These are phyloP conservation scores for Drosophila greeni DNA, from an alignment of 2,888 invertebrate genomes.

Conservation along the genomic window DNA sequence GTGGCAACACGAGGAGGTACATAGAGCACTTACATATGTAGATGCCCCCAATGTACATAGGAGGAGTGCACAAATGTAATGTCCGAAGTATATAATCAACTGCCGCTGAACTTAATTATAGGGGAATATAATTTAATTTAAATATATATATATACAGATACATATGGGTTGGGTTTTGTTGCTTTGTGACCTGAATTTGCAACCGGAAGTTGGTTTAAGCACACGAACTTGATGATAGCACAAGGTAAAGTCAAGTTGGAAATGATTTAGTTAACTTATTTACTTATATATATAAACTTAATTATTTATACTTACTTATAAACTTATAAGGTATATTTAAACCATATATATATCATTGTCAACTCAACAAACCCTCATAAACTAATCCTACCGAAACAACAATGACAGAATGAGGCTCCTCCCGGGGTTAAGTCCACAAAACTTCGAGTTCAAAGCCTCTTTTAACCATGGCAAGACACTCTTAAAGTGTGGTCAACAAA, in stretches of 20 bases:
- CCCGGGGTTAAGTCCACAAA: slow-evolving; percentile 34
- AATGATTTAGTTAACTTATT: no score
- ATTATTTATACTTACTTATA: no score
- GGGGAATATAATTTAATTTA: slow-evolving; percentile 40
- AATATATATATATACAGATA: slow-evolving; percentile 12
- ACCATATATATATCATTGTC: slow-evolving; percentile 11
- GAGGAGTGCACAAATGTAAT: slow-evolving; percentile 23
- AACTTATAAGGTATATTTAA: no score
- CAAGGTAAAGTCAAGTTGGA: slow-evolving; percentile 17
- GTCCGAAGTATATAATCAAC: slow-evolving; percentile 46
- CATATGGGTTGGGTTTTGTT: neutral
- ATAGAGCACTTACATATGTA: slow-evolving; percentile 4
- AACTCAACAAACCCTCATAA: slow-evolving; percentile 20
- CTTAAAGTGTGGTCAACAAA: slow-evolving; percentile 32
- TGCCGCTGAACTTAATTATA: slow-evolving; percentile 45
- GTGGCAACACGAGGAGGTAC: neutral
- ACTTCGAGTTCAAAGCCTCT: slow-evolving; percentile 21
- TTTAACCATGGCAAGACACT: slow-evolving; percentile 5
- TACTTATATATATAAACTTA: no score
- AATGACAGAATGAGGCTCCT: neutral
- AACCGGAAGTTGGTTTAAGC: slow-evolving; percentile 23
- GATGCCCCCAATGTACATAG: neutral
- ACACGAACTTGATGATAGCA: slow-evolving; percentile 6
- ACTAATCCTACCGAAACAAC: slow-evolving; percentile 20
- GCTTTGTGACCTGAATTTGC: slow-evolving; percentile 33